These are phyloP conservation scores for Tetragnatha versicolor DNA, from an alignment of 1,140 invertebrate genomes.

Conservation along the genomic window DNA sequence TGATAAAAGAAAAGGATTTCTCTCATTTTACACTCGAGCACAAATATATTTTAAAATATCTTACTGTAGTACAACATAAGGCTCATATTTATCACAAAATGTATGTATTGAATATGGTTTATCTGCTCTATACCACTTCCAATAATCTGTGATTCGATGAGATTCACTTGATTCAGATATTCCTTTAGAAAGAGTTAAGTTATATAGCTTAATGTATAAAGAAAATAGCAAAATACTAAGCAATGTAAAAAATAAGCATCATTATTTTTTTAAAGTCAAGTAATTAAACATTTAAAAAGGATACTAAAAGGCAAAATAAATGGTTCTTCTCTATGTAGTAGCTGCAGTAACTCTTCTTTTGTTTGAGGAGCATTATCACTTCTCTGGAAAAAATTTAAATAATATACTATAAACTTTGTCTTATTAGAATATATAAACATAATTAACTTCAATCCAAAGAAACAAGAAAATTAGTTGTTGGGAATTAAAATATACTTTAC, in stretches of 20 bases:
- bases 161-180: constrained; percentile 59
- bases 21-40: too few relatives aligned
- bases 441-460: background rate
- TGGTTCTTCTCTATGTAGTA: constrained; percentile 59
- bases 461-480: background rate
- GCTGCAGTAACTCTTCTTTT: constrained; percentile 60
- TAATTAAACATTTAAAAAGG: constrained; percentile 25
- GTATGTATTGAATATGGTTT: constrained; percentile 56
- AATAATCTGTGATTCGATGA: constrained; percentile 60
- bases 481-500: background rate
- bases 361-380: constrained; percentile 58
- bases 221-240: background rate
- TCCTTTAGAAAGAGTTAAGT: constrained; percentile 36
- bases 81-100: constrained; percentile 60
- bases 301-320: constrained; percentile 59
- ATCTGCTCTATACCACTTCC: constrained; percentile 60
- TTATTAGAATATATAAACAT: background rate
- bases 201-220: too few relatives aligned
- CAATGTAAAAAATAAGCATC: background rate
- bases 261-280: background rate
- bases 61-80: constrained; percentile 59
- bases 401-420: background rate
- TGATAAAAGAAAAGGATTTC: too few relatives aligned
- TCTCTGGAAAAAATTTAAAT: constrained; percentile 42
- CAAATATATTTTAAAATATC: too few relatives aligned